Percentiles rank a stretch among this genome's conserved stretches.
These are phyloP conservation scores for Panzeria rudis DNA, from an alignment of 2,888 invertebrate species.

Conservation along the genomic window DNA sequence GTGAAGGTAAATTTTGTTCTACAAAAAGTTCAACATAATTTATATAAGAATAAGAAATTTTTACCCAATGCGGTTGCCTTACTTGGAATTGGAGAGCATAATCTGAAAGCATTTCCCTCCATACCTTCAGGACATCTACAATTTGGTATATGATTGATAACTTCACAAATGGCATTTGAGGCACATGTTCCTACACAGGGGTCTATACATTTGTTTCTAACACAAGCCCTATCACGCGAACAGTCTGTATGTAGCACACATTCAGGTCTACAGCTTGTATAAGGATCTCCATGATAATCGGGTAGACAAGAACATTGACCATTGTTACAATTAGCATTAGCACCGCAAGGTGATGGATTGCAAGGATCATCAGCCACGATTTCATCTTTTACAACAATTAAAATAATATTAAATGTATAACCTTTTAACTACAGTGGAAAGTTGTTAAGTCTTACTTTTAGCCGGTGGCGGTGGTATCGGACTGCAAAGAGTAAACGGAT, in stretches of 20 bases:
- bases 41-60: background rate
- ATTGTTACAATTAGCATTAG: constrained; percentile 88
- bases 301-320: constrained; percentile 88
- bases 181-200: constrained; percentile 91
- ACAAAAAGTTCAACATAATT: constrained; percentile 63
- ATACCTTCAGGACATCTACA: constrained; percentile 86
- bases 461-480: constrained; percentile 82
- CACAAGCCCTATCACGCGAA: constrained; percentile 87
- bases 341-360: constrained; percentile 89
- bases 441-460: constrained; percentile 78
- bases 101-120: constrained; percentile 89
- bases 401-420: background rate
- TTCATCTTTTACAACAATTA: constrained; percentile 72
- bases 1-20: constrained; percentile 76
- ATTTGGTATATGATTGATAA: constrained; percentile 90
- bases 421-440: background rate
- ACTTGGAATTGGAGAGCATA: constrained; percentile 86
- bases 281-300: constrained; percentile 89
- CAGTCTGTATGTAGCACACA: constrained; percentile 89
- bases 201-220: constrained; percentile 88
- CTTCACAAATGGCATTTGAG: constrained; percentile 88
- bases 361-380: constrained; percentile 85
- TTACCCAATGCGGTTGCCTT: constrained; percentile 74
- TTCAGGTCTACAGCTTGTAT: constrained; percentile 88
- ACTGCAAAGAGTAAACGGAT: constrained; percentile 86